A percentile compares a stretch with the other conserved stretches of the same genome.
These are phyloP conservation scores for Melanotaenia parkinsoni DNA, from an alignment of 2,797 vertebrate genomes.

Conservation along the genomic window DNA sequence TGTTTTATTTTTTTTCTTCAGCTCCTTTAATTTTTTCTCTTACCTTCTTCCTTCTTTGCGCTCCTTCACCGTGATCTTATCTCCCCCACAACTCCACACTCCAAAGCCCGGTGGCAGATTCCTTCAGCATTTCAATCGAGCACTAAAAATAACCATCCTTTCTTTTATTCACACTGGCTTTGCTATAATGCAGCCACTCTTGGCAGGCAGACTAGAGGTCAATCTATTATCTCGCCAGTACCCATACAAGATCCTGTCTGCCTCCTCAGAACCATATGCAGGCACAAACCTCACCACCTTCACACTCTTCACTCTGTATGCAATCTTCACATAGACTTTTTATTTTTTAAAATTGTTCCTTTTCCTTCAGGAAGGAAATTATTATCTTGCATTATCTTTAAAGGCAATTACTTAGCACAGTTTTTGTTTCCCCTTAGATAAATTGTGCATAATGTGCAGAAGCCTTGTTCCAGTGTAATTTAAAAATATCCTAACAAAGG, in stretches of 20 bases:
- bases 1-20: constrained; percentile 25
- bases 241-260: constrained; percentile 67
- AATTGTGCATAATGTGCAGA: constrained; percentile 11
- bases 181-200: constrained; percentile 84
- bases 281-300: constrained; percentile 38
- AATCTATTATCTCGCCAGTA: constrained; percentile 86
- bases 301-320: constrained; percentile 34
- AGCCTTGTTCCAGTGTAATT: constrained; percentile 38
- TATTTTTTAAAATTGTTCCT: constrained; percentile 20
- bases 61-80: constrained; percentile 66
- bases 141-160: constrained; percentile 88
- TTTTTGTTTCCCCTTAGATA: constrained; percentile 2
- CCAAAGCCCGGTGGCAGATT: constrained; percentile 79
- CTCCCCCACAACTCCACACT: constrained; percentile 61
- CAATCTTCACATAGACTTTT: constrained; percentile 27
- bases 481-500: constrained; percentile 21
- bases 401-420: constrained; percentile 25
- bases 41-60: constrained; percentile 37
- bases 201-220: constrained; percentile 84
- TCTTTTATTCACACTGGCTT: constrained; percentile 86
- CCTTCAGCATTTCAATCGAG: constrained; percentile 83
- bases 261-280: constrained; percentile 50
- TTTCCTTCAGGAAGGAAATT: neutral
- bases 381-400: neutral
- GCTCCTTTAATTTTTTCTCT: constrained; percentile 29